A percentile compares a stretch with the other conserved stretches of the same genome.
Conservation (phyloP, 2,888 invertebrate genomes). For the Drosophila picticornis region DNA sequence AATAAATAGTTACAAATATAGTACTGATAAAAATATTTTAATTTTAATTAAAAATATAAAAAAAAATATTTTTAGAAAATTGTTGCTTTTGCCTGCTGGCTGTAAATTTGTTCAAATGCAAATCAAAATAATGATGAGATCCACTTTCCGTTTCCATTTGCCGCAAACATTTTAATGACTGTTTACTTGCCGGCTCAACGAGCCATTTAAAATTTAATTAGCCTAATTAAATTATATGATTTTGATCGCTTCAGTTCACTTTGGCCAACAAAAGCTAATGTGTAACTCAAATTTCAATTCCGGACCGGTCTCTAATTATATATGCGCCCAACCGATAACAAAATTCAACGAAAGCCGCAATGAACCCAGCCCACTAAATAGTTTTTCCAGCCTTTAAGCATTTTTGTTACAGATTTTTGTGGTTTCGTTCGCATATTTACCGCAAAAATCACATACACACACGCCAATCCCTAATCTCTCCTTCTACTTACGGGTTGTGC, state of each 20-base stretch:
- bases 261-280: constrained; percentile 20
- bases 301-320: constrained; percentile 44
- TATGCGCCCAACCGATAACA: constrained; percentile 28
- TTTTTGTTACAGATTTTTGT: constrained; percentile 69
- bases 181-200: constrained; percentile 29
- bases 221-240: constrained; percentile 68
- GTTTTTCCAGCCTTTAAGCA: constrained; percentile 75
- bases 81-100: not conserved
- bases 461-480: constrained; percentile 4
- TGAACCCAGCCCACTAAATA: constrained; percentile 42
- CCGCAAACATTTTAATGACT: constrained; percentile 15
- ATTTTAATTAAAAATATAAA: not conserved
- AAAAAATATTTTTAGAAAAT: not conserved
- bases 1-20: not conserved
- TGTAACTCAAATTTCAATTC: constrained; percentile 46
- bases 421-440: constrained; percentile 65
- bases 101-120: not conserved
- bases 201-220: constrained; percentile 50
- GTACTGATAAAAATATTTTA: not conserved
- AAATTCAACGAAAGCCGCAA: constrained; percentile 35
- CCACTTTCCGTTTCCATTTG: not conserved
- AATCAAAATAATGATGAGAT: constrained; percentile 6
- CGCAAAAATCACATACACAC: constrained; percentile 59
- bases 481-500: constrained; percentile 1
- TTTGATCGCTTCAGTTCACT: constrained; percentile 55